phyloP scores from a whole-genome alignment of 2,797 vertebrate species.

The Anas bahamensis region DNA sequence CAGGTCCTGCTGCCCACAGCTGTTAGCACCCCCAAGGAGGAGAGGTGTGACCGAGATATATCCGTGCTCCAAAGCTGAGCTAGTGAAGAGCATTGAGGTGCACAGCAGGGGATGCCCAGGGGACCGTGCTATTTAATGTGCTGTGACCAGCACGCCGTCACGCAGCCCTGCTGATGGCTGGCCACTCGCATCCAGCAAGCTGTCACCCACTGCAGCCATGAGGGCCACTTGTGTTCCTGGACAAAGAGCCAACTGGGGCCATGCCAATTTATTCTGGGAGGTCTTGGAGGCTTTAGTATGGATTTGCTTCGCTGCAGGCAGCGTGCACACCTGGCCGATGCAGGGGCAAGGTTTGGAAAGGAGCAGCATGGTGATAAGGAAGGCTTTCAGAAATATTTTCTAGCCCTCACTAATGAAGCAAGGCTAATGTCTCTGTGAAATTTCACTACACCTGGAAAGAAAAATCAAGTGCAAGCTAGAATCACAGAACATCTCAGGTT shows the following conservation, averaged over 20 bases:
- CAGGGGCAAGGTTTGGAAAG: background rate
- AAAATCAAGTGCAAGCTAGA: background rate
- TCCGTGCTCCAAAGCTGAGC: background rate
- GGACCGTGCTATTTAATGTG: background rate
- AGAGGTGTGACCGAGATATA: background rate
- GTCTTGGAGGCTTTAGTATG: background rate
- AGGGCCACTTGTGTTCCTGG: rapidly evolving
- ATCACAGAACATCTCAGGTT: too few relatives aligned
- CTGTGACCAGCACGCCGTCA: rapidly evolving
- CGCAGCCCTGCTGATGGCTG: background rate
- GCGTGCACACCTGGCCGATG: background rate
- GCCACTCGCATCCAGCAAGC: background rate
- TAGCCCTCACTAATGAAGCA: background rate
- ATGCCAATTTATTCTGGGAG: background rate
- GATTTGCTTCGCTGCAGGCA: background rate
- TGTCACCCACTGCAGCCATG: background rate
- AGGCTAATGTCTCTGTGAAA: background rate
- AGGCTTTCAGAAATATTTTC: background rate
- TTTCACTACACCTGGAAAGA: background rate
- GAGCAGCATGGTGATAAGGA: background rate
- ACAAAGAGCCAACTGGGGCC: background rate
- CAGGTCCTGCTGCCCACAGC: too few relatives aligned
- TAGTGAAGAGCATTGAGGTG: background rate
- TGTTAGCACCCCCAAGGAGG: background rate
- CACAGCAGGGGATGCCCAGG: background rate